phyloP scores from a whole-genome alignment of 2,888 invertebrate species.

The Omphaloscelis lunosa region DNA sequence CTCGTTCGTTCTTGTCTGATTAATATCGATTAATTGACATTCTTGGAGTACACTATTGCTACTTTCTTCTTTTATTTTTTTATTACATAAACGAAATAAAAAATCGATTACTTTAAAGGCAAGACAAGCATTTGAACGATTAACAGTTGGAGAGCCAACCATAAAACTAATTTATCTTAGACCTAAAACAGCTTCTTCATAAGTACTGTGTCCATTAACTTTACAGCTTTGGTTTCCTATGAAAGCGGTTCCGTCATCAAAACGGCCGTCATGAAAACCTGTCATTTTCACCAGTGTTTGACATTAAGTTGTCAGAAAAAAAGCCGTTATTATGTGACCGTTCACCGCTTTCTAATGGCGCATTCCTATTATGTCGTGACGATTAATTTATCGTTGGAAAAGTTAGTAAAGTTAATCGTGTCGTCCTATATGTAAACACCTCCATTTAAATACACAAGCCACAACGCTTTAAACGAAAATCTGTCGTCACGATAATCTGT shows the following conservation, averaged over 20 bases:
- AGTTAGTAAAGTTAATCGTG: no score
- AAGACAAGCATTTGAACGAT: slow-evolving; percentile 6
- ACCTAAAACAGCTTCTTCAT: slow-evolving; percentile 12
- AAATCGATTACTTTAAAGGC: neutral
- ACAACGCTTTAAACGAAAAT: no score
- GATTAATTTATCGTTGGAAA: no score
- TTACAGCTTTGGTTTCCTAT: neutral
- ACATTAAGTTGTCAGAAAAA: neutral
- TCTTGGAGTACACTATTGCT: neutral
- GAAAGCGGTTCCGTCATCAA: neutral
- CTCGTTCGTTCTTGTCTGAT: neutral
- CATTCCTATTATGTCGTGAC: no score
- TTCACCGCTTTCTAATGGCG: no score
- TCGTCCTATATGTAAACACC: no score
- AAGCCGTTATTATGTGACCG: no score
- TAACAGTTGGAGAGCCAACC: neutral
- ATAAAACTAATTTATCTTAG: neutral
- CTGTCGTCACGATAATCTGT: no score
- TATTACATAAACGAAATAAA: no score
- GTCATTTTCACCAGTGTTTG: neutral
- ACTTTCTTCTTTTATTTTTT: neutral
- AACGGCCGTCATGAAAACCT: neutral
- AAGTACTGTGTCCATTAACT: slow-evolving; percentile 26
- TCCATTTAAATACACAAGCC: no score
- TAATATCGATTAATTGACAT: slow-evolving; percentile 20